Evolutionary conservation across 2,797 vertebrate species (phyloP).

Genomic region (Sarcophilus harrisii): DNA sequence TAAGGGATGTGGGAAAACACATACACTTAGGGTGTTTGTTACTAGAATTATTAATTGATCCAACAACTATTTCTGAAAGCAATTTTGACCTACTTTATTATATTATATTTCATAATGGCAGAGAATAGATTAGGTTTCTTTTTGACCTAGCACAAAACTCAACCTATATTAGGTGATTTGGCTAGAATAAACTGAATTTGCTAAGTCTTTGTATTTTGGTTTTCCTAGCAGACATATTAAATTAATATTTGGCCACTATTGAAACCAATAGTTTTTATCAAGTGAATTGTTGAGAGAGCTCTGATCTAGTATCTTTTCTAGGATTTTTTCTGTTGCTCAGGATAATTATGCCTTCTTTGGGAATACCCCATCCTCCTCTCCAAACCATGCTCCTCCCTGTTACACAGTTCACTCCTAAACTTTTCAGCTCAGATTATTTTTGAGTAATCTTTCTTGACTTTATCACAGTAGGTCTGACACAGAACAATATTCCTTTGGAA

Average conservation of each 20-base stretch:
- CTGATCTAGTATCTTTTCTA: background rate
- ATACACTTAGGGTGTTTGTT: background rate
- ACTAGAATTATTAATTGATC: background rate
- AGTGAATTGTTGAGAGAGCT: background rate
- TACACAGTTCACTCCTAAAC: background rate
- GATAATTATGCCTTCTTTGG: constrained; percentile 8
- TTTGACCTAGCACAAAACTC: background rate
- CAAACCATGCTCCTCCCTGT: background rate
- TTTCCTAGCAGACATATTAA: background rate
- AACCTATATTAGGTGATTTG: background rate
- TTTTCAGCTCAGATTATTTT: background rate
- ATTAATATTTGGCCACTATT: background rate
- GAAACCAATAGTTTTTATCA: background rate
- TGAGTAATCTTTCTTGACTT: background rate
- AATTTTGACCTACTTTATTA: constrained; percentile 1
- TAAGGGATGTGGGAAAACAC: background rate
- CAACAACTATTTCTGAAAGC: background rate
- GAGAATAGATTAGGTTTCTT: background rate
- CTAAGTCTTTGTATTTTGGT: constrained; percentile 16
- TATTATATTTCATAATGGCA: background rate
- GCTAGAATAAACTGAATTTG: background rate
- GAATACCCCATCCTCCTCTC: background rate
- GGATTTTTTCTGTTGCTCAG: constrained; percentile 28
- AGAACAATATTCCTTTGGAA: constrained; percentile 27
- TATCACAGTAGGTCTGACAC: constrained; percentile 11